A percentile compares a stretch with the other conserved stretches of the same genome.
These are phyloP conservation scores for Halichoeres trimaculatus DNA, from an alignment of 2,113 vertebrate species.

Conservation along the genomic window DNA sequence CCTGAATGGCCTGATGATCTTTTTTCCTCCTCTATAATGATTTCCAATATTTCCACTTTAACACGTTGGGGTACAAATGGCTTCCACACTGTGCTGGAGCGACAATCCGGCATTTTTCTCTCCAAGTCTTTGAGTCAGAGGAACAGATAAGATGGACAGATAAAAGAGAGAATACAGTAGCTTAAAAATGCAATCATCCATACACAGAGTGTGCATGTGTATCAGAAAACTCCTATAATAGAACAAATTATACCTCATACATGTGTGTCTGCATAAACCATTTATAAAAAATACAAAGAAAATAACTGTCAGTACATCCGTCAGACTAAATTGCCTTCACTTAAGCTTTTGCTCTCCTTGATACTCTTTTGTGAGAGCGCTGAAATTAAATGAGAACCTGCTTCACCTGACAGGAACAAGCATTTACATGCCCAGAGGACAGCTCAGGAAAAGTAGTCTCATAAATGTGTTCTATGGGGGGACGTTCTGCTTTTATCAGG, in stretches of 20 bases:
- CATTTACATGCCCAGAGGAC: not conserved
- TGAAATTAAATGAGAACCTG: conserved; percentile 25
- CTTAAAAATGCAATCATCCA: not conserved
- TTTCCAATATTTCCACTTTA: not conserved
- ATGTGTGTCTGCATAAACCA: not conserved
- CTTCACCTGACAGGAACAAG: not conserved
- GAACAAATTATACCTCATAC: conserved; percentile 9
- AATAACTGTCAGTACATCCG: conserved; percentile 18
- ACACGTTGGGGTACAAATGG: not conserved
- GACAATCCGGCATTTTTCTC: not conserved
- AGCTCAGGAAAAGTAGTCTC: not conserved
- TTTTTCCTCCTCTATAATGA: not conserved
- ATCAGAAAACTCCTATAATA: not conserved
- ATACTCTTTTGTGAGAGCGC: conserved; percentile 12
- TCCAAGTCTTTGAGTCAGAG: not conserved
- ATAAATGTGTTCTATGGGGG: not conserved
- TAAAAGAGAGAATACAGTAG: not conserved
- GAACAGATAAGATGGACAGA: not conserved
- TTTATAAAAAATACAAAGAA: conserved; percentile 10
- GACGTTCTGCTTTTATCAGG: conserved; percentile 1
- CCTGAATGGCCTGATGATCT: not conserved
- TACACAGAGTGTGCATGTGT: not conserved
- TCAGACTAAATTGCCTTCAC: conserved; percentile 45
- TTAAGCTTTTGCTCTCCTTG: conserved; percentile 1
- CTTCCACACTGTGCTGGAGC: not conserved